phyloP scores from a whole-genome alignment of 1,140 invertebrate species.

The Matsumurasca onukii region DNA sequence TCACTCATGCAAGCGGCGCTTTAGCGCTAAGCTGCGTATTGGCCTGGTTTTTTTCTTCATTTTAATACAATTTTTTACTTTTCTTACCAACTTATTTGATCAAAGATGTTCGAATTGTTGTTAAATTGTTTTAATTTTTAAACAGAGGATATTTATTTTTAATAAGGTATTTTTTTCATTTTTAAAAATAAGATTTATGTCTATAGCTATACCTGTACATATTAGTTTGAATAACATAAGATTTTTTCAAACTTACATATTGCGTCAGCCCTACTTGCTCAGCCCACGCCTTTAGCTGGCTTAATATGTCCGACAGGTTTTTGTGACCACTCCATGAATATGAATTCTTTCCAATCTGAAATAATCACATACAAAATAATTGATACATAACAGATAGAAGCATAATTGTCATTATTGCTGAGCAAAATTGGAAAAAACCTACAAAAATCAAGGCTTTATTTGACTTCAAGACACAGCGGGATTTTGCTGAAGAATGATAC shows the following conservation, averaged over 20 bases:
- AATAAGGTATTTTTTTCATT: too few relatives aligned
- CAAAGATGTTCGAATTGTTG: too few relatives aligned
- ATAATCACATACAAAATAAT: conserved; percentile 6
- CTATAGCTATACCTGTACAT: too few relatives aligned
- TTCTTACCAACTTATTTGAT: too few relatives aligned
- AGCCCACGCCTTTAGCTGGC: conserved; percentile 41
- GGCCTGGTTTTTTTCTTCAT: too few relatives aligned
- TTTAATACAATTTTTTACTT: too few relatives aligned
- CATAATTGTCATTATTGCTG: not conserved
- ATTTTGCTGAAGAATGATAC: not conserved
- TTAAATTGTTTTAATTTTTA: too few relatives aligned
- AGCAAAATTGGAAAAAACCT: not conserved
- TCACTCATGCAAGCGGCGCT: too few relatives aligned
- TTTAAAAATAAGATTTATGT: too few relatives aligned
- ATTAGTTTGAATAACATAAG: too few relatives aligned
- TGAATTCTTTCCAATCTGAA: conserved; percentile 59
- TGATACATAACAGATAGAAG: not conserved
- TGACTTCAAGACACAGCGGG: not conserved
- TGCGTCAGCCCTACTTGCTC: conserved; percentile 34
- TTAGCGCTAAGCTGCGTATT: too few relatives aligned
- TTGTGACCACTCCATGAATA: conserved; percentile 58
- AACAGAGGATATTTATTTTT: too few relatives aligned
- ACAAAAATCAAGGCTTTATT: not conserved
- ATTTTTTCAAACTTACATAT: conserved; percentile 37
- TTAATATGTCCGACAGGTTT: conserved; percentile 40